Evolutionary conservation across 2,797 vertebrate species (phyloP).

Genomic region (Acanthurus leucopareius): DNA sequence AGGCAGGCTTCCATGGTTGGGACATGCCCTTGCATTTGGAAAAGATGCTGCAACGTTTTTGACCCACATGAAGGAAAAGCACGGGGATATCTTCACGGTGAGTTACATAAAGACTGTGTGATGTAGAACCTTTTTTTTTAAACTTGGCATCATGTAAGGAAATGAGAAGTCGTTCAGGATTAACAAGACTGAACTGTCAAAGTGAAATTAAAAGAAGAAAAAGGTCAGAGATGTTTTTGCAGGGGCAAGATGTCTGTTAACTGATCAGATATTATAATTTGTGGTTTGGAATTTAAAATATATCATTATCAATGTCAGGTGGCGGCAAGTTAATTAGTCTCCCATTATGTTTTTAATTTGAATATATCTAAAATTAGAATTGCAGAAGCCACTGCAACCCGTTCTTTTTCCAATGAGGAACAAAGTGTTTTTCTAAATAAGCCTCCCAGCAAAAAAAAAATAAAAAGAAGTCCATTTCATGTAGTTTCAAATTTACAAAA

Average conservation of each 20-base stretch:
- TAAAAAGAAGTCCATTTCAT: neutral
- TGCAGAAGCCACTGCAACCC: neutral
- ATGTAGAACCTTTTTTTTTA: neutral
- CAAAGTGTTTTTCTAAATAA: conserved; percentile 6
- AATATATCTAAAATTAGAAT: neutral
- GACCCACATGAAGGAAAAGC: conserved; percentile 89
- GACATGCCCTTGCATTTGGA: conserved; percentile 89
- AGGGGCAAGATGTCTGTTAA: neutral
- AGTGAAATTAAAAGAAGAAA: neutral
- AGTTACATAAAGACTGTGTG: conserved; percentile 48
- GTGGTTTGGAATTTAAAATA: neutral
- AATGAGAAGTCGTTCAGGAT: neutral
- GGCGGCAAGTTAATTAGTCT: neutral
- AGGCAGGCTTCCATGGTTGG: conserved; percentile 90
- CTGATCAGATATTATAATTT: neutral
- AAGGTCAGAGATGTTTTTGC: neutral
- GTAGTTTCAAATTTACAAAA: neutral
- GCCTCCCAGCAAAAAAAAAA: too few relatives aligned
- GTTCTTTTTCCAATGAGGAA: neutral
- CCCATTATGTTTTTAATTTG: neutral
- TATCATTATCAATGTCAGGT: neutral
- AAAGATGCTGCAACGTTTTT: conserved; percentile 90
- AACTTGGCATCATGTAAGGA: neutral
- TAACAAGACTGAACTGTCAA: neutral
- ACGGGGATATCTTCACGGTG: conserved; percentile 94